A percentile compares a stretch with the other conserved stretches of the same genome.
Evolutionary conservation across 2,113 vertebrate species (phyloP).

Genomic region (Danionella cerebrum): DNA sequence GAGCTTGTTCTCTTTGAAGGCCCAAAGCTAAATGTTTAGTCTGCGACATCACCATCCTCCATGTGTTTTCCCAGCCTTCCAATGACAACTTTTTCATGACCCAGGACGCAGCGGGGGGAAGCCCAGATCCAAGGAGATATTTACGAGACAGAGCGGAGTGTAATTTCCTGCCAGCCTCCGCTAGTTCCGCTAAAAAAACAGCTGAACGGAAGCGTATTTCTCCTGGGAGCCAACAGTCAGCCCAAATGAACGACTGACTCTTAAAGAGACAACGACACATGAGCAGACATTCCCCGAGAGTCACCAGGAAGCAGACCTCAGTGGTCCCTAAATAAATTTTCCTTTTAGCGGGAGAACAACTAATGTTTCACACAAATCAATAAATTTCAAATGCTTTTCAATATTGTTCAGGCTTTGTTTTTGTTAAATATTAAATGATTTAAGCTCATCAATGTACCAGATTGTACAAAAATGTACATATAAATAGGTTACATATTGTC

Average conservation of each 20-base stretch:
- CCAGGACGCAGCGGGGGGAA: slow-evolving; percentile 43
- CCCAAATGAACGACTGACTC: slow-evolving; percentile 33
- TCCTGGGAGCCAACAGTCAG: slow-evolving; percentile 59
- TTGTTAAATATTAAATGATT: too few relatives aligned
- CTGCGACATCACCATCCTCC: slow-evolving; percentile 19
- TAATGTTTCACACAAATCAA: too few relatives aligned
- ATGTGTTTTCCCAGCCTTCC: slow-evolving; percentile 30
- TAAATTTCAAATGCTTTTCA: too few relatives aligned
- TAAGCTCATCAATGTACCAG: too few relatives aligned
- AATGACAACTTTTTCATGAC: slow-evolving; percentile 34
- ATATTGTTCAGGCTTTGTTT: too few relatives aligned
- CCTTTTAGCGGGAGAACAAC: too few relatives aligned
- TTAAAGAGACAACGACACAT: slow-evolving; percentile 36
- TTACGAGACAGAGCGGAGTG: slow-evolving; percentile 72
- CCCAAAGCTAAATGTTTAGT: not conserved
- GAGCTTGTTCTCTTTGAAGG: not conserved
- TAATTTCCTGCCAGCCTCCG: slow-evolving; percentile 73
- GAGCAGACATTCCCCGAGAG: slow-evolving; percentile 8
- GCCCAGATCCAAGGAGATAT: slow-evolving; percentile 68
- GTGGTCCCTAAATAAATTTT: too few relatives aligned
- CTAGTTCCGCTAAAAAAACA: slow-evolving; percentile 76
- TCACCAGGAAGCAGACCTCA: not conserved
- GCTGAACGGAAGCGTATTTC: slow-evolving; percentile 68
- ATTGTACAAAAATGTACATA: too few relatives aligned
- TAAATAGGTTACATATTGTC: too few relatives aligned